These are phyloP conservation scores for Varecia variegata DNA, from an alignment of 2,797 vertebrate species.

Conservation along the genomic window DNA sequence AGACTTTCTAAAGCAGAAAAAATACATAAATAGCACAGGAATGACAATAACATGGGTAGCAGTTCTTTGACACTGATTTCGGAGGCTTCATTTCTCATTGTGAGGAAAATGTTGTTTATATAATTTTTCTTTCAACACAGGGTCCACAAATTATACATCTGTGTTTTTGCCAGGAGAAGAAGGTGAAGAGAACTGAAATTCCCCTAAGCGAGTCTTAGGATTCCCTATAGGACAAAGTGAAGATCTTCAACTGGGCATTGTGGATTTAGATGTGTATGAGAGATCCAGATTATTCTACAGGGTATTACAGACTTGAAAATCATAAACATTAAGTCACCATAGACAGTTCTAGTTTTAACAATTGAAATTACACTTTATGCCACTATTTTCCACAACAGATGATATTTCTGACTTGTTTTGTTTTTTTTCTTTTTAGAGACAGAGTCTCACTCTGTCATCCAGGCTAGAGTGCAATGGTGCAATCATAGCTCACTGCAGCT, in stretches of 20 bases:
- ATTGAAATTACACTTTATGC: background rate
- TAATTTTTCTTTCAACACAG: background rate
- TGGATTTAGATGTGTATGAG: background rate
- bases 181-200: background rate
- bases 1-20: background rate
- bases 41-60: rapidly evolving
- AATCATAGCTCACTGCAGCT: background rate
- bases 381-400: background rate
- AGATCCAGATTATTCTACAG: background rate
- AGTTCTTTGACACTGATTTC: background rate
- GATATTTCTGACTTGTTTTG: background rate
- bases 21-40: background rate
- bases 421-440: background rate
- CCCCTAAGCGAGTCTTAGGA: background rate
- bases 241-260: background rate
- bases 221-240: background rate
- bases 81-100: background rate
- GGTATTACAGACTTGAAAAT: background rate
- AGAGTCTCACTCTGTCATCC: background rate
- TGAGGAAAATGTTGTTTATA: background rate
- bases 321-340: background rate
- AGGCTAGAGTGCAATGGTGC: background rate
- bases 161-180: background rate
- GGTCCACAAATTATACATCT: background rate
- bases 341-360: background rate